phyloP scores from a whole-genome alignment of 2,888 invertebrate genomes.

The Campopleginae sp. region DNA sequence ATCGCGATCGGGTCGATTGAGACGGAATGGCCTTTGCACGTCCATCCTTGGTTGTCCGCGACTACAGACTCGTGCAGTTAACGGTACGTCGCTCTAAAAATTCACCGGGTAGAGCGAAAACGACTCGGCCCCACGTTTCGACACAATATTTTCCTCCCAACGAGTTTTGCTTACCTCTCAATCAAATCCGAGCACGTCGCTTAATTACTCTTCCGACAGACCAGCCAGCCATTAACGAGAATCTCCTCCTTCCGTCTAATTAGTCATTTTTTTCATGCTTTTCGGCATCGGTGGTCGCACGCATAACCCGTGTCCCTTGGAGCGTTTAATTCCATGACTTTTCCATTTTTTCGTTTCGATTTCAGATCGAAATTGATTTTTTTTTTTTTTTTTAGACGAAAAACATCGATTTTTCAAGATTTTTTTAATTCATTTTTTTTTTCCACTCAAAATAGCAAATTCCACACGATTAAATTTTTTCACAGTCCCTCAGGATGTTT shows the following conservation, averaged over 20 bases:
- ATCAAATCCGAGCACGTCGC: constrained; percentile 23
- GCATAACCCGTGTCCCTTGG: too few species aligned
- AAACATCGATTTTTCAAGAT: too few species aligned
- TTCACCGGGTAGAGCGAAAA: constrained; percentile 70
- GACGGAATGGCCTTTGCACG: neutral
- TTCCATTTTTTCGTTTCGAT: too few species aligned
- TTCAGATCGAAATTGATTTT: too few species aligned
- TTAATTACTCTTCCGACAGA: neutral
- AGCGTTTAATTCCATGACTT: too few species aligned
- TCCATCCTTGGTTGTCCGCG: neutral
- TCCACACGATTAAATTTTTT: too few species aligned
- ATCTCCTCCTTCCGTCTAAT: neutral
- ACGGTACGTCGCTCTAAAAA: constrained; percentile 71
- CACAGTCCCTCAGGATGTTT: neutral
- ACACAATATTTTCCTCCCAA: constrained; percentile 38
- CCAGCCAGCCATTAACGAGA: neutral
- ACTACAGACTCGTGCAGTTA: constrained; percentile 33
- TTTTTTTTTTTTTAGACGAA: too few species aligned
- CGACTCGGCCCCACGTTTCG: constrained; percentile 35
- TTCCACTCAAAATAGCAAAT: too few species aligned
- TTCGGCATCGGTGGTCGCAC: neutral
- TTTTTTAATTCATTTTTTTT: too few species aligned
- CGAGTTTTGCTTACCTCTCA: constrained; percentile 12
- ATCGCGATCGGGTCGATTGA: too few species aligned
- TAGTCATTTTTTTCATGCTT: neutral